Conservation (phyloP, 1,140 invertebrate genomes). For the Trichomalopsis sarcophagae region DNA sequence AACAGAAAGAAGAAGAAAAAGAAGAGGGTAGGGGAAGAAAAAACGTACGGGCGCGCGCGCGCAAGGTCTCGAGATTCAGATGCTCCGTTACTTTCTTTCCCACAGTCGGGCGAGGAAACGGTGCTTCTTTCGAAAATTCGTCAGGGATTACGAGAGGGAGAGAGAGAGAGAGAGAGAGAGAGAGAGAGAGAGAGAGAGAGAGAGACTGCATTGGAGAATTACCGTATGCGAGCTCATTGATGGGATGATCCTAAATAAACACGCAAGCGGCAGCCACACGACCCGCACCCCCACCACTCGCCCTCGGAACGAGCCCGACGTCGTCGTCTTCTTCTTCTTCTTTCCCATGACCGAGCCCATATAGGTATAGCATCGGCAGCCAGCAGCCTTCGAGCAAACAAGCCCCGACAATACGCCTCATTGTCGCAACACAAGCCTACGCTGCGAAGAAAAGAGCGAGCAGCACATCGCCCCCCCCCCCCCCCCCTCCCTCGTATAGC, state of each 20-base stretch:
- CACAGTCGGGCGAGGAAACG: conserved; percentile 30
- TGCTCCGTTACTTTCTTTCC: conserved; percentile 52
- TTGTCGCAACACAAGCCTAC: conserved; percentile 53
- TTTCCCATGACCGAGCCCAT: conserved; percentile 43
- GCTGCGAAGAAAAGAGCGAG: conserved; percentile 42
- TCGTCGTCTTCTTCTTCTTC: conserved; percentile 16
- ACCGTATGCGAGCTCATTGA: conserved; percentile 50
- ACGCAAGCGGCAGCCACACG: conserved; percentile 64
- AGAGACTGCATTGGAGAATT: conserved; percentile 51
- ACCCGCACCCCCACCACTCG: conserved; percentile 55
- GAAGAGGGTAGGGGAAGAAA: neutral
- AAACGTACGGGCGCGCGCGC: conserved; percentile 24
- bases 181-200: too few species aligned
- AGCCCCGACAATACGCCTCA: conserved; percentile 58
- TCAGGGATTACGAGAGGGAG: conserved; percentile 36
- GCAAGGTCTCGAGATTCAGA: conserved; percentile 47
- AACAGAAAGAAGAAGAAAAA: neutral
- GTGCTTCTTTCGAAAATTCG: conserved; percentile 40
- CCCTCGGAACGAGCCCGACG: neutral
- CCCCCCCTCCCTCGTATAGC: neutral
- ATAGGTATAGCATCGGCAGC: conserved; percentile 23
- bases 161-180: neutral
- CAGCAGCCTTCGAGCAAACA: conserved; percentile 60
- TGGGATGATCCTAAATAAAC: conserved; percentile 69
- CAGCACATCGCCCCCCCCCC: conserved; percentile 40